Percentiles rank a stretch among this genome's conserved stretches.
Evolutionary conservation across 2,888 invertebrate species (phyloP).

Genomic region (Lasioglossum malachurum): DNA sequence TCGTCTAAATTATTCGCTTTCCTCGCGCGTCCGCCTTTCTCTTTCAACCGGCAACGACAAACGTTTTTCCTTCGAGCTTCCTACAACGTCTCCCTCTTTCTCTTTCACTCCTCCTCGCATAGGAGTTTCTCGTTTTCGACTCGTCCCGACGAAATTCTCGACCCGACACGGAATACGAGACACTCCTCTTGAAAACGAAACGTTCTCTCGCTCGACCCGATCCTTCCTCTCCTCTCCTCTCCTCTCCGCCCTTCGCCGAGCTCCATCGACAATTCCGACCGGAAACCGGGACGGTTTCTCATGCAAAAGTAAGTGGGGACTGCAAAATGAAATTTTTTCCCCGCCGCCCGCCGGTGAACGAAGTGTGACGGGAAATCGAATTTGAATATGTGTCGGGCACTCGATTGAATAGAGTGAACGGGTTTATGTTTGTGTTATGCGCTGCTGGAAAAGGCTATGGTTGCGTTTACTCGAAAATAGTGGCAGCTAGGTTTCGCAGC

Average conservation of each 20-base stretch:
- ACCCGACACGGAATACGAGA: not conserved
- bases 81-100: not conserved
- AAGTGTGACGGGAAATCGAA: not conserved
- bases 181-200: not conserved
- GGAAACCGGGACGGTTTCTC: not conserved
- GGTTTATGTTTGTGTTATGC: not conserved
- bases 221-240: not conserved
- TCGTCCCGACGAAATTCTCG: not conserved
- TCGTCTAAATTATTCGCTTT: conserved; percentile 52
- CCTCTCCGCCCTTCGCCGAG: not conserved
- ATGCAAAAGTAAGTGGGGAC: not conserved
- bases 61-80: not conserved
- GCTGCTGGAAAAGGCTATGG: not conserved
- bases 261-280: not conserved
- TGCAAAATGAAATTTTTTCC: not conserved
- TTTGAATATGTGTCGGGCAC: not conserved
- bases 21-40: not conserved
- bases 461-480: too few relatives aligned
- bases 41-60: conserved; percentile 14
- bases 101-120: not conserved
- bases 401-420: not conserved
- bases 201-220: not conserved
- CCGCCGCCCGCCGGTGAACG: not conserved
- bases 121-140: not conserved
- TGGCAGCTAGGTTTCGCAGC: not conserved